Base-by-base conservation (phyloP, 1,140 invertebrate species). In the Pseudomyrmex concolor region DNA sequence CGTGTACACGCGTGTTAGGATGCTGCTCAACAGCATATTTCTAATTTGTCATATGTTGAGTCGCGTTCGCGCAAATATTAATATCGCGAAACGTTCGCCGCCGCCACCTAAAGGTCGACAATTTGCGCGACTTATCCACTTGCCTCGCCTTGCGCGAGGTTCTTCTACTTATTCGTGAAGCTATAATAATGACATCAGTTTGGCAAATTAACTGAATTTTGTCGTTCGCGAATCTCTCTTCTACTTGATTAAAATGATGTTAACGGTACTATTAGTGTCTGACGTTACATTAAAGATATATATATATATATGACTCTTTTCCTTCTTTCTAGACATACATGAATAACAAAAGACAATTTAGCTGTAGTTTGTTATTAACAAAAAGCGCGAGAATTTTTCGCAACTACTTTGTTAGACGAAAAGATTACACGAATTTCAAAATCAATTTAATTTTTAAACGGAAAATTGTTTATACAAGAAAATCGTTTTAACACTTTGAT, bases 1-100 rank as follows among this genome's bases (percentile, higher is more conserved):
- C n/a, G n/a, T 60, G 51, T 45, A 57, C 7, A 45, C 10, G 59
- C n/a, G 8, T 3, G 15, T 64, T 19, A 48, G 64, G 7, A 2
- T 22, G n/a, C 13, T 19, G 34, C 17, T 45, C 3, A 15, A 54
- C 22, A 57, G n/a, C 17, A 57, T 70, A 34, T 78, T 12, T 50
- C 54, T 73, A 68, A 55, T 68, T 72, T 51, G 64, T 55, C 25
- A 3, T 73, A 48, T 83, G 66, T 73, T 64, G 86, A 86, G 74
- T 25, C 2, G 70, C 71, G 78, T 71, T 64, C 60, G 62, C 54
- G 60, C 60, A 78, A 84, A 87, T 84, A 86, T 87, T 86, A 87
- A 88, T 85, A 63, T 22, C 10, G 12, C 57, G 59, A 15, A 63
- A 67, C 45, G 80, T 51, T 25, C 25, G 25, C 12, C 64, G 15